A percentile compares a stretch with the other conserved stretches of the same genome.
Conservation (phyloP, 2,113 vertebrate genomes). For the Phoxinus phoxinus region DNA sequence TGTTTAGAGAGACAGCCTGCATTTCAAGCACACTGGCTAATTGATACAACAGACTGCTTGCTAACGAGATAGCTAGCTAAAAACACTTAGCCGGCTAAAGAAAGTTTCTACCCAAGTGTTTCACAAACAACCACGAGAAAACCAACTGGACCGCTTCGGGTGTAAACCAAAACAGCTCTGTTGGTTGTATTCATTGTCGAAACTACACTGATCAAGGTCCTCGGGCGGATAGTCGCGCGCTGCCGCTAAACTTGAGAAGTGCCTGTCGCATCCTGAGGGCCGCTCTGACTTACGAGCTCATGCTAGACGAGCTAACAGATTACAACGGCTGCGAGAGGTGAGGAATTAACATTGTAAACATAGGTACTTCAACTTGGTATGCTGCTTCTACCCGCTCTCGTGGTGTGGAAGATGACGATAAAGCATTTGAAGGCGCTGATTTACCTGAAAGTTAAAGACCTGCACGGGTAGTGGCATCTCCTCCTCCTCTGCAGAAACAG, state of each 20-base stretch:
- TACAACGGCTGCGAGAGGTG: not conserved
- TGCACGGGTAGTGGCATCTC: conserved; percentile 93
- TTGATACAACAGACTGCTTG: not conserved
- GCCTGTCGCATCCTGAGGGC: conserved; percentile 49
- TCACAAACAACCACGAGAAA: not conserved
- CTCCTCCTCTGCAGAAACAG: conserved; percentile 66
- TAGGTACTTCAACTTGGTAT: not conserved
- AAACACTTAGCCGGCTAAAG: conserved; percentile 39
- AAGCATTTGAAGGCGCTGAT: conserved; percentile 25
- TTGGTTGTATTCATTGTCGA: not conserved
- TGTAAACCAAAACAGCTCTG: conserved; percentile 6
- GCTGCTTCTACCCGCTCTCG: not conserved
- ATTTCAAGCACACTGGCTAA: not conserved
- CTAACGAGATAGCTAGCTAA: conserved; percentile 27
- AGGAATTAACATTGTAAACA: not conserved
- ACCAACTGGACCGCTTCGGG: not conserved
- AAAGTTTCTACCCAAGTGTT: conserved; percentile 26
- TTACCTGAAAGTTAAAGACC: conserved; percentile 95
- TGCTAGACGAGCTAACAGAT: conserved; percentile 36
- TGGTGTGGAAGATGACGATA: not conserved
- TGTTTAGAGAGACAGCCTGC: not conserved
- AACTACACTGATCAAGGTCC: not conserved
- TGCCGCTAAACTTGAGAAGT: conserved; percentile 47
- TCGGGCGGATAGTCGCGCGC: conserved; percentile 25
- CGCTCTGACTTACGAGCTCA: conserved; percentile 43